Evolutionary conservation across 2,113 vertebrate species (phyloP), one percentile per base, ranked within the genome.

Genomic region (Thalassarche chlororhynchos): DNA sequence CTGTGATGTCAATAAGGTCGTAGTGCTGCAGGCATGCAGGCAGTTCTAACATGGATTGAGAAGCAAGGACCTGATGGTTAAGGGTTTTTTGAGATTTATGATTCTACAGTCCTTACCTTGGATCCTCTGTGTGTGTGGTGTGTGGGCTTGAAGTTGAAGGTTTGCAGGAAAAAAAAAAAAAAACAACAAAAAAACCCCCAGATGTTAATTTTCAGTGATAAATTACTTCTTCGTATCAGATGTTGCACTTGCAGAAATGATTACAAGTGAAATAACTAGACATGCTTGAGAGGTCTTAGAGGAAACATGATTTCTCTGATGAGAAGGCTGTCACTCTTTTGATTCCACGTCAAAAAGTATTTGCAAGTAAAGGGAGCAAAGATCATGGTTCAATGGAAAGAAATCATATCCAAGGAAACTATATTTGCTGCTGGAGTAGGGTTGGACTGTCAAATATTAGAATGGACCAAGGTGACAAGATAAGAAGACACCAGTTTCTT

Each of bases 151-250:
- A 64, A 66, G 24, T 16, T 58, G 26, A 69, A 14, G 3, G 24
- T 23, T 36, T 64, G 12, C 4, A 19, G 60, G 28, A 62, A 34
- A 70, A 29, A 78, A 40, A 20, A 11, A 16, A 6, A 19, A 17
- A 34, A 10, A 24, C 47, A 21, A 36, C 4, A 42, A 21, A 26
- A 47, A 10, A 4, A 5, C 2, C 0, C 17, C 2, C 31, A 25
- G 18, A 42, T 77, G 18, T 42, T 77, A 49, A 38, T 90, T 77
- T 78, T 65, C 26, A 83, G 40, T 42, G 31, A 78, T 66, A 55
- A 65, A 49, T 36, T 54, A 20, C 14, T 51, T 77, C 47, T 44
- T 46, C 42, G 12, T 75, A 42, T 62, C 29, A 70, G 16, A 51
- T 32, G 15, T 76, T 90, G 34, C 14, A 40, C 12, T 51, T 70